phyloP scores from a whole-genome alignment of 2,113 vertebrate genomes.

The Saguinus imperator region DNA sequence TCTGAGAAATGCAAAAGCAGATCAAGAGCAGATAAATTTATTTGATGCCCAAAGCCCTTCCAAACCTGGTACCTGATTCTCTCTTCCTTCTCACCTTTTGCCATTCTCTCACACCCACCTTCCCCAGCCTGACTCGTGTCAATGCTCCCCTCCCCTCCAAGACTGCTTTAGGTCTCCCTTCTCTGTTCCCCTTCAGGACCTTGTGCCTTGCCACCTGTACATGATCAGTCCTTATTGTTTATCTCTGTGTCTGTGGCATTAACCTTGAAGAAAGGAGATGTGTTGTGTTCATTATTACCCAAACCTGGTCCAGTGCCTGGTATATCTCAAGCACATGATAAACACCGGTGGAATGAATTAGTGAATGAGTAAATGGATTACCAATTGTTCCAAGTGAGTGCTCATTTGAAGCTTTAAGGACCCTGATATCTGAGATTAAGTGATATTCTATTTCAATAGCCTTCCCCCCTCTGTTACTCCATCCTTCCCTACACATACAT shows the following conservation, averaged over 20 bases:
- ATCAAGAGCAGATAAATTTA: background rate
- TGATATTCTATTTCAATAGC: background rate
- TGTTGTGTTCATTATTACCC: background rate
- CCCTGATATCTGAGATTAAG: background rate
- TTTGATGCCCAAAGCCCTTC: background rate
- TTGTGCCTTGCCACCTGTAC: background rate
- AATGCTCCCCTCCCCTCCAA: background rate
- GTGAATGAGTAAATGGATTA: background rate
- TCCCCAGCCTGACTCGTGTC: background rate
- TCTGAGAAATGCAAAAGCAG: slow-evolving; percentile 32
- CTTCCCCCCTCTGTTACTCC: background rate
- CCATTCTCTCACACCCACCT: background rate
- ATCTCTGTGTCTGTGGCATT: background rate
- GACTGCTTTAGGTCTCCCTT: background rate
- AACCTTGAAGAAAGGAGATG: background rate
- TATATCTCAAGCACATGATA: background rate
- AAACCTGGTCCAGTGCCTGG: background rate
- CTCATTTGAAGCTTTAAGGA: background rate
- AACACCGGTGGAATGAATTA: background rate
- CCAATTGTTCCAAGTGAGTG: background rate
- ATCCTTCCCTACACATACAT: background rate
- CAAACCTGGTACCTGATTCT: background rate
- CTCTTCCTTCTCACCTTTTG: background rate
- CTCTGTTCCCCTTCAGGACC: background rate
- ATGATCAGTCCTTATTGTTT: background rate